These are phyloP conservation scores for Lepidurus arcticus DNA, from an alignment of 1,140 invertebrate genomes.

Conservation along the genomic window DNA sequence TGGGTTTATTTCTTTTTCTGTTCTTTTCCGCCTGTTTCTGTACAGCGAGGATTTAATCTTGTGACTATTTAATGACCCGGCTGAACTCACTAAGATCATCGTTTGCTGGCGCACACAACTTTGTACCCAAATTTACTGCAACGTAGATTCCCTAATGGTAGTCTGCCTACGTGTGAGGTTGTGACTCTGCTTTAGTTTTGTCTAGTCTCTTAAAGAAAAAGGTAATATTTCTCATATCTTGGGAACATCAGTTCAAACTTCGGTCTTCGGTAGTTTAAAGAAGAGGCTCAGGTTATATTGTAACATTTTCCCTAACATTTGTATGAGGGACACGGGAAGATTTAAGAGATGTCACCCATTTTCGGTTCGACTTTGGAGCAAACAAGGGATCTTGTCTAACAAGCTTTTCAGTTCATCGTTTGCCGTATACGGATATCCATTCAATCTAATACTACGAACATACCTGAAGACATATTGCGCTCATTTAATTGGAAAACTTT, in stretches of 20 bases:
- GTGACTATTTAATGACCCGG: no score
- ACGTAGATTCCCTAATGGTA: no score
- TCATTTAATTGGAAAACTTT: no score
- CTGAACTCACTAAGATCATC: no score
- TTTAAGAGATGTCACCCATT: conserved; percentile 5
- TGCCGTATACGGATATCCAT: background rate
- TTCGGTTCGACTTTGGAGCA: background rate
- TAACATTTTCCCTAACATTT: background rate
- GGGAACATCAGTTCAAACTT: background rate
- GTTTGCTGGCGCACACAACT: no score
- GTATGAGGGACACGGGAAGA: background rate
- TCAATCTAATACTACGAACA: background rate
- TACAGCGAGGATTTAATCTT: no score
- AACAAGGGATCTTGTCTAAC: background rate
- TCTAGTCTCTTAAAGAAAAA: background rate
- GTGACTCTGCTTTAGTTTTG: background rate
- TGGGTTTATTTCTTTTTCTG: no score
- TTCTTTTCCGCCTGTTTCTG: no score
- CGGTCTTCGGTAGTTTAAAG: background rate
- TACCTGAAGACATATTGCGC: no score
- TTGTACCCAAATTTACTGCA: no score
- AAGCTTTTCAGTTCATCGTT: conserved; percentile 15
- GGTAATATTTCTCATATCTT: background rate
- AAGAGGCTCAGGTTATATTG: background rate
- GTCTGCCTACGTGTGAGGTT: no score